Evolutionary conservation across 2,797 vertebrate species (phyloP), one percentile per base, ranked within the genome.

Genomic region (Tamandua tetradactyla): DNA sequence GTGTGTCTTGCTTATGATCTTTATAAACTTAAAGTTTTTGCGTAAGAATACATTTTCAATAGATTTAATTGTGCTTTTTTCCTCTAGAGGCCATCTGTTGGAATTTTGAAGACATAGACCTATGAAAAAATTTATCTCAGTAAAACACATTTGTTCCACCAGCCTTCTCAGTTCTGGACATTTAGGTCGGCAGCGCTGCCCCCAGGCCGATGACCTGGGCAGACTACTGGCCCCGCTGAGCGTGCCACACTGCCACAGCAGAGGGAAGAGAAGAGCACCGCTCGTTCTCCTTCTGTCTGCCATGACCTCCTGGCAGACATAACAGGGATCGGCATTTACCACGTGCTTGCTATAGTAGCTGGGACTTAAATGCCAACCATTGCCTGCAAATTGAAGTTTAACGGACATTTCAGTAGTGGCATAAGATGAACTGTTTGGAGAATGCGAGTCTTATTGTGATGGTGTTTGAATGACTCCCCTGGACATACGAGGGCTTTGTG

Each of bases 21-120:
- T 71, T 71, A 42, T 42, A 71, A 12, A 71, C 61, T 40, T 40
- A 42, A 27, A 42, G 59, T 35, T 40, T 89, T 68, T 93, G 11
- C 81, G 61, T 89, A 44, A 89, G 78, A 82, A 40, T 89, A 4
- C 27, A 59, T 71, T 93, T 86, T n/a, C 61, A 55, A 49, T 80
- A 59, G 37, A 64, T 83, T 82, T 49, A 79, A 79, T 88, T 81
- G 52, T 71, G 7, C 14, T n/a, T 79, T 89, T 93, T 55, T 55
- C 40, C 5, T 95, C 71, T 49, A 55, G 37, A 66, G 52, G 66
- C 66, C 44, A 76, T 84, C 57, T 71, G 40, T 80, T 95, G 79
- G 35, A 93, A 88, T 80, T 95, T 80, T 93, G 49, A 82, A 95
- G 87, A 35, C 13, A 18, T 59, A 64, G n/a, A 64, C 22, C 4